phyloP scores from a whole-genome alignment of 2,888 invertebrate genomes.

The Cheilosia vernalis region DNA sequence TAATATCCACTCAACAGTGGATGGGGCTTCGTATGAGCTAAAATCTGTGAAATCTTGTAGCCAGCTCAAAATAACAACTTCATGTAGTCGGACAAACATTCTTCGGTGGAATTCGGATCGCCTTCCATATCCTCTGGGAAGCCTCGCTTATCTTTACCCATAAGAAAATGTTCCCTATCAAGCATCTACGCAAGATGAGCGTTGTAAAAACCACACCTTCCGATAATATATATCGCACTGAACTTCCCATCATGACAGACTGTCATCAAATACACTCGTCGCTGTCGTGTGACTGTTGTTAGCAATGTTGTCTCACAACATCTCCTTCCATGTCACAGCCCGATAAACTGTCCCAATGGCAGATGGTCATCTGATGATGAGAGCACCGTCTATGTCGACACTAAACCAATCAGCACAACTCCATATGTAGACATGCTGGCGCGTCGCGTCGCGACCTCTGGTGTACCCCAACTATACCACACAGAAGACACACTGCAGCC shows the following conservation, averaged over 20 bases:
- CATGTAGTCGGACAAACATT: background rate
- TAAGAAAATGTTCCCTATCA: background rate
- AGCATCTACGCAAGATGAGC: background rate
- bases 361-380: conserved; percentile 68
- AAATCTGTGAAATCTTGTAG: no score
- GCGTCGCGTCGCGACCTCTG: conserved; percentile 61
- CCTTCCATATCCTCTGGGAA: background rate
- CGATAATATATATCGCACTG: conserved; percentile 31
- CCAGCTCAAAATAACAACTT: no score
- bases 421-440: conserved; percentile 60
- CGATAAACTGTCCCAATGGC: conserved; percentile 53
- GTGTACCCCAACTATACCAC: conserved; percentile 8
- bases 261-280: conserved; percentile 60
- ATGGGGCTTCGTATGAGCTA: no score
- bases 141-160: background rate
- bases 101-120: background rate
- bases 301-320: conserved; percentile 65
- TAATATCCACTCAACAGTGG: no score
- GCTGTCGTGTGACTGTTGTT: conserved; percentile 50
- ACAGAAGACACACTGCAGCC: conserved; percentile 35
- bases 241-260: conserved; percentile 60
- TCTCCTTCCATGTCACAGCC: conserved; percentile 55
- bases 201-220: conserved; percentile 46
- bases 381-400: conserved; percentile 64
- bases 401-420: conserved; percentile 73